Evolutionary conservation across 2,113 vertebrate species (phyloP).

Genomic region (Pterocles gutturalis): DNA sequence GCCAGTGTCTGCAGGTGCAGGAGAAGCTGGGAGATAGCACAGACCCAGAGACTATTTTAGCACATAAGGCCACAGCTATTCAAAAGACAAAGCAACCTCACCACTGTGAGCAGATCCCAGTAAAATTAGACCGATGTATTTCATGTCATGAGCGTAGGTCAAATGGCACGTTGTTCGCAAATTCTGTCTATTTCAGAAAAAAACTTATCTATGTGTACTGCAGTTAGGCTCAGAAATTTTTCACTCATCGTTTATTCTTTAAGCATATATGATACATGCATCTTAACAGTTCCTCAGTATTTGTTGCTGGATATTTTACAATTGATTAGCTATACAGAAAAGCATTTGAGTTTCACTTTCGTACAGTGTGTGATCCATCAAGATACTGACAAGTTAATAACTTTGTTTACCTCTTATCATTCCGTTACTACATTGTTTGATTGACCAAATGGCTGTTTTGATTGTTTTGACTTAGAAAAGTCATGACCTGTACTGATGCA

Average conservation of each 20-base stretch:
- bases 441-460: not conserved
- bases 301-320: not conserved
- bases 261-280: not conserved
- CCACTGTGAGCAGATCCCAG: not conserved
- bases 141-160: not conserved
- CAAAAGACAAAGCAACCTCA: not conserved
- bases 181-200: not conserved
- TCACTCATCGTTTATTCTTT: not conserved
- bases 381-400: not conserved
- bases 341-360: not conserved
- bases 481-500: not conserved
- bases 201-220: not conserved
- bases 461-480: not conserved
- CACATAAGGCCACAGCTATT: not conserved
- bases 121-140: not conserved
- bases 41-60: not conserved
- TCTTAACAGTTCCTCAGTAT: not conserved
- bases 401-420: not conserved
- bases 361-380: not conserved
- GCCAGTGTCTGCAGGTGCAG: no score
- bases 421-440: not conserved
- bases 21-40: no score
- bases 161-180: not conserved
- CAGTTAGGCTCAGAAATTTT: not conserved
- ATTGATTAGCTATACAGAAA: not conserved